phyloP scores from a whole-genome alignment of 2,113 vertebrate genomes.

The Erythrocercus mccallii region DNA sequence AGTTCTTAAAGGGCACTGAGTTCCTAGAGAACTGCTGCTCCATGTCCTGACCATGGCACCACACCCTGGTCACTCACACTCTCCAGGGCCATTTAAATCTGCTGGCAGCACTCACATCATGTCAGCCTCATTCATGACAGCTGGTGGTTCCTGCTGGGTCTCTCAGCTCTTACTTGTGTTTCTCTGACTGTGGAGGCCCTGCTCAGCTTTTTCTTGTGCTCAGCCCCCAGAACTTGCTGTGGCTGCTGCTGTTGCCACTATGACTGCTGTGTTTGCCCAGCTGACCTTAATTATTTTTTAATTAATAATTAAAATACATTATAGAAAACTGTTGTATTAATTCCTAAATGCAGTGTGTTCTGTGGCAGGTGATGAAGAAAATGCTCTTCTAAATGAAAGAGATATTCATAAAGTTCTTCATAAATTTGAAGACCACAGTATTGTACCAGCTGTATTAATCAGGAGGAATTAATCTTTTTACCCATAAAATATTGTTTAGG shows the following conservation, averaged over 20 bases:
- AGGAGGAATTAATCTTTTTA: background rate
- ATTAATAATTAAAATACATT: background rate
- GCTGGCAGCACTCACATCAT: background rate
- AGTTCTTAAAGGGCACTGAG: background rate
- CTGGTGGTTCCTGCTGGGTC: fast-evolving
- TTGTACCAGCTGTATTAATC: background rate
- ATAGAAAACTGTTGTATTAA: background rate
- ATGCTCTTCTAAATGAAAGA: background rate
- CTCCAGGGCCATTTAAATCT: background rate
- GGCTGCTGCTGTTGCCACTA: fast-evolving
- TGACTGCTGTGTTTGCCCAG: background rate
- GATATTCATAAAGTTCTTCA: background rate
- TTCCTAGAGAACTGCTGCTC: background rate
- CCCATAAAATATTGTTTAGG: background rate
- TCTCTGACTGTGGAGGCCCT: background rate
- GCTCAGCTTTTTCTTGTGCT: background rate
- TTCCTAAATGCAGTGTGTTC: background rate
- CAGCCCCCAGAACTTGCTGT: background rate
- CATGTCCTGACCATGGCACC: background rate
- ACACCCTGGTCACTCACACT: fast-evolving
- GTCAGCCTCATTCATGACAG: background rate
- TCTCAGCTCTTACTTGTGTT: background rate
- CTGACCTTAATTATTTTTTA: background rate
- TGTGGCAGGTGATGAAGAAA: background rate
- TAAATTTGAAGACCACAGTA: background rate